phyloP scores from a whole-genome alignment of 30 jellyfish, hydroid and myxozoan species.

The Pelagia noctiluca region DNA sequence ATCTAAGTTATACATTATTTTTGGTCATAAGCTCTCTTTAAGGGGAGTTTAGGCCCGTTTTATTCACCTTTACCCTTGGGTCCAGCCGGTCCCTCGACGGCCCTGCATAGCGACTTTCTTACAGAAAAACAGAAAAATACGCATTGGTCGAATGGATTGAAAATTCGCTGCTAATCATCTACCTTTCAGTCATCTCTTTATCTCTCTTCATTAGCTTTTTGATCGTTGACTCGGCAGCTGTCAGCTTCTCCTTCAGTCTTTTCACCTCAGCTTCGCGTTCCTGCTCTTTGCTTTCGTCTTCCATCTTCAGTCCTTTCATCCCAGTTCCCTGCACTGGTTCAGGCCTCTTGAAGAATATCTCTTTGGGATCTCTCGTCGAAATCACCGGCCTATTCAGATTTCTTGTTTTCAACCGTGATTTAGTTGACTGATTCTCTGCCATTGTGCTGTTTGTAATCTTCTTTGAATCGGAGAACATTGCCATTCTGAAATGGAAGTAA shows the following conservation, averaged over 20 bases:
- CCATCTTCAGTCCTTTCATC: slow-evolving; percentile 1
- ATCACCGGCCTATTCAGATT: slow-evolving; percentile 66
- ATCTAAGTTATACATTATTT: too few relatives aligned
- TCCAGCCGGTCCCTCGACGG: too few relatives aligned
- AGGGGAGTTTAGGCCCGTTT: too few relatives aligned
- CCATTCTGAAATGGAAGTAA: too few relatives aligned
- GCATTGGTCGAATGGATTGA: too few relatives aligned
- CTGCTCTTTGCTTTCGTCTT: slow-evolving; percentile 62
- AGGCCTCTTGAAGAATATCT: slow-evolving; percentile 4
- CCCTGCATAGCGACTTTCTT: too few relatives aligned
- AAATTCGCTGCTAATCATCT: too few relatives aligned
- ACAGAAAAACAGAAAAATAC: too few relatives aligned
- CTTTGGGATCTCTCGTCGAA: slow-evolving; percentile 53
- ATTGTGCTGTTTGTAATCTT: slow-evolving; percentile 9
- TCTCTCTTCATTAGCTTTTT: slow-evolving; percentile 76
- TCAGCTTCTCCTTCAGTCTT: slow-evolving; percentile 75
- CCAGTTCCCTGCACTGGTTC: slow-evolving; percentile 40
- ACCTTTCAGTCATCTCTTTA: slow-evolving; percentile 85
- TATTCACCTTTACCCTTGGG: too few relatives aligned
- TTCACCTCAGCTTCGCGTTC: slow-evolving; percentile 73
- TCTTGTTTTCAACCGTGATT: slow-evolving; percentile 36
- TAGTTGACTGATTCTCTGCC: slow-evolving; percentile 52
- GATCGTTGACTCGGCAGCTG: slow-evolving; percentile 82
- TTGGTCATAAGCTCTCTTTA: too few relatives aligned
- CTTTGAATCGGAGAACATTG: slow-evolving; percentile 41